Base-by-base conservation (phyloP, 2,888 invertebrate species). In the Ochropleura leucogaster region DNA sequence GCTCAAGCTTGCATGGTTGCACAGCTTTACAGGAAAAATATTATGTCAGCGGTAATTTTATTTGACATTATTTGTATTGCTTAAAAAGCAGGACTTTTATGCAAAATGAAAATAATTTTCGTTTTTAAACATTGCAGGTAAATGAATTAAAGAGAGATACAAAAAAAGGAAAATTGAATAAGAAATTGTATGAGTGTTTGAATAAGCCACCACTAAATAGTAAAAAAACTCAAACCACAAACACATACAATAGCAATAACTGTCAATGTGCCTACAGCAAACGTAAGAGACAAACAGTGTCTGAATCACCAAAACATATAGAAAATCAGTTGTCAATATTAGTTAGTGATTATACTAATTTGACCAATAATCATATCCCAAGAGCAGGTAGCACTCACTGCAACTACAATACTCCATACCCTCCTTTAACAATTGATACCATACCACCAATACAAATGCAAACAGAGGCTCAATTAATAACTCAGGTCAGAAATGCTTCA, bases 1-100 rank as follows among this genome's bases (percentile, higher is more conserved):
- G 95, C 95, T 7, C 94, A 94, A 73, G 91, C 92, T 30, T 94
- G 95, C 71, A 96, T 96, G 96, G 93, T 95, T 20, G 93, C 93
- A 4, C 94, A 96, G 63, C 84, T 96, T 10, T 96, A 96, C 83
- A 91, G 96, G 81, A 92, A 92, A 79, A 94, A 94, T 82, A 94
- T 96, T 73, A 83, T 92, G 18, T 57, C 90, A 70, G 92, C 90
- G 92, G 96, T 96, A 90, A 88, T 30, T 67, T 67, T 53, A 30
- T n/a, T 46, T 49, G 2, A n/a, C 14, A 44, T 47, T 53, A 1
- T 40, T 59, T 3, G 16, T 40, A 40, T 59, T 59, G 1, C 16
- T 40, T 16, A 20, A 55, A 18, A 46, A n/a, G 44, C 7, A 12
- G 3, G 16, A 8, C 3, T 12, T 42, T 8, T 1, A 18, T 5